A percentile compares a stretch with the other conserved stretches of the same genome.
Evolutionary conservation across 37 sponge, comb jelly and placozoan species (phyloP).

Genomic region (Bolinopsis microptera): DNA sequence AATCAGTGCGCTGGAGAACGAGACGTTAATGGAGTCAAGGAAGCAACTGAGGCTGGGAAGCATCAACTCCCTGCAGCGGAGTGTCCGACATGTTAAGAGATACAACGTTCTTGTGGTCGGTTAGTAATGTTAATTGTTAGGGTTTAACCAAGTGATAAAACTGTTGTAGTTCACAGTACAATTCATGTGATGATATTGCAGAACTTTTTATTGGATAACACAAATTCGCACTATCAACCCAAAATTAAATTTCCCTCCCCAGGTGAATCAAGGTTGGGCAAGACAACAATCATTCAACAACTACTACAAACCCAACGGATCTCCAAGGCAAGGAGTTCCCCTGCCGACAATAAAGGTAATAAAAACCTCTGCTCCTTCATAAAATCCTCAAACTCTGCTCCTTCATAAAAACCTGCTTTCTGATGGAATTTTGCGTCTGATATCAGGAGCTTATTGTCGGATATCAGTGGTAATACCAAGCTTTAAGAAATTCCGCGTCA

Average conservation of each 20-base stretch:
- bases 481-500: no score
- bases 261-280: slow-evolving; percentile 60
- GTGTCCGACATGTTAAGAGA: slow-evolving; percentile 57
- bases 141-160: no score
- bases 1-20: slow-evolving; percentile 51
- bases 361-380: background rate
- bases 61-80: slow-evolving; percentile 61
- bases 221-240: no score
- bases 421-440: no score
- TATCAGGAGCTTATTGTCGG: no score
- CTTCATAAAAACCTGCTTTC: no score
- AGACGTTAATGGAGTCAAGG: slow-evolving; percentile 48
- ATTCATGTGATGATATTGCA: no score
- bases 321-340: slow-evolving; percentile 12
- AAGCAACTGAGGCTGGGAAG: slow-evolving; percentile 53
- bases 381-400: no score
- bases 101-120: slow-evolving; percentile 58
- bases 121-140: background rate
- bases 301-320: slow-evolving; percentile 43
- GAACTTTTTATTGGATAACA: no score
- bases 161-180: no score
- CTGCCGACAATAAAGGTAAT: slow-evolving; percentile 46
- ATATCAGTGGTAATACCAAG: no score
- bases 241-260: background rate
- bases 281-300: slow-evolving; percentile 57